These are phyloP conservation scores for Taeniopygia guttata DNA, from an alignment of 2,797 vertebrate species.

Conservation along the genomic window DNA sequence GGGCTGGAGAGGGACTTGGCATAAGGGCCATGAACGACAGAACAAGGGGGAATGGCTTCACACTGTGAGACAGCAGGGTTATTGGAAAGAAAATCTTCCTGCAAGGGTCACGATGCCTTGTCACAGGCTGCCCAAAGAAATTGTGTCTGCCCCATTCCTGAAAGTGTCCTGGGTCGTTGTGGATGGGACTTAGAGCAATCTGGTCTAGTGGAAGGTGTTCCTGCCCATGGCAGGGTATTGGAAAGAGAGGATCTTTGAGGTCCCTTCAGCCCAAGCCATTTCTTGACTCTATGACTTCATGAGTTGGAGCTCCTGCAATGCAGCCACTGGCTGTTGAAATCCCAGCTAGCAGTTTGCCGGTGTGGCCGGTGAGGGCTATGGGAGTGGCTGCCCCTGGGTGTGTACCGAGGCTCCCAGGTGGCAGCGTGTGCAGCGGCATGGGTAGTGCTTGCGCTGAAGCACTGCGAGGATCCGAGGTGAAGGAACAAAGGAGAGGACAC, in stretches of 20 bases:
- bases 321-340: too few species aligned
- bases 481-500: too few species aligned
- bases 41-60: neutral
- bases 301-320: too few species aligned
- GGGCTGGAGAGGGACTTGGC: neutral
- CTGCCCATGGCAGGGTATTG: neutral
- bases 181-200: neutral
- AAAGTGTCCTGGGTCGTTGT: neutral
- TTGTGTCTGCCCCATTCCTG: neutral
- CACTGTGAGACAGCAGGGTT: too few species aligned
- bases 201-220: neutral
- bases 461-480: too few species aligned
- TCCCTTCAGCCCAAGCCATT: neutral
- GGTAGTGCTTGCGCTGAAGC: too few species aligned
- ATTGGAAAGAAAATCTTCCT: neutral
- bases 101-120: fast-evolving
- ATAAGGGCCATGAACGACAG: neutral
- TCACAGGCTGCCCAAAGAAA: neutral
- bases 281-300: neutral
- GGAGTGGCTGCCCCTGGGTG: too few species aligned
- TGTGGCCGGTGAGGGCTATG: too few species aligned
- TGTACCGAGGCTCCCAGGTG: too few species aligned
- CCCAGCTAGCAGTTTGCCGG: too few species aligned
- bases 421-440: too few species aligned
- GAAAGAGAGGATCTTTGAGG: neutral